phyloP scores from a whole-genome alignment of 64 coral and sea anemone species.

The Actinia equina region DNA sequence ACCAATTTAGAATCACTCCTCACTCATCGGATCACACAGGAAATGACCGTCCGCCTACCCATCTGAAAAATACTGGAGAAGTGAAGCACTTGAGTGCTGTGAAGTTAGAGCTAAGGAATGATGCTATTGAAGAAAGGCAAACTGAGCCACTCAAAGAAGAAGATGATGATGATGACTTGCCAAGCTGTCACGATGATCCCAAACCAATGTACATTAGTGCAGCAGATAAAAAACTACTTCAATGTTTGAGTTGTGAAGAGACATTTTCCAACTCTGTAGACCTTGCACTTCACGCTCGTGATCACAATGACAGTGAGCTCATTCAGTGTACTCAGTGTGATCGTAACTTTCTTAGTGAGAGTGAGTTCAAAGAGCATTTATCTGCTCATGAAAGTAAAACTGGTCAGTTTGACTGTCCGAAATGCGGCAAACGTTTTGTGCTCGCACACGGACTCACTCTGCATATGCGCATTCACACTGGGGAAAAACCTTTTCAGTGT shows the following conservation, averaged over 20 bases:
- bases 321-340: conserved; percentile 20
- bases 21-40: neutral
- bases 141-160: neutral
- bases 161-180: neutral
- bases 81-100: neutral
- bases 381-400: conserved; percentile 27
- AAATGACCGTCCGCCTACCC: neutral
- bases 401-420: neutral
- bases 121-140: neutral
- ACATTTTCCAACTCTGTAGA: conserved; percentile 10
- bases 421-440: conserved; percentile 17
- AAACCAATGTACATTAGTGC: neutral
- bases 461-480: conserved; percentile 19
- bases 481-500: conserved; percentile 17
- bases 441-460: conserved; percentile 13
- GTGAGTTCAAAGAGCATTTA: conserved; percentile 7
- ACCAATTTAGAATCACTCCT: neutral
- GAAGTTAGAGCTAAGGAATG: neutral
- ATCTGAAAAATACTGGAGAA: neutral
- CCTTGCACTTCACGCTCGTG: neutral
- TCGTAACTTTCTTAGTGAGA: neutral
- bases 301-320: conserved; percentile 2
- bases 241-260: neutral
- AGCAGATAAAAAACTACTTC: neutral
- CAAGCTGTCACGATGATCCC: neutral